Conservation (phyloP, 2,113 vertebrate species). For the Misgurnus mizolepis region DNA sequence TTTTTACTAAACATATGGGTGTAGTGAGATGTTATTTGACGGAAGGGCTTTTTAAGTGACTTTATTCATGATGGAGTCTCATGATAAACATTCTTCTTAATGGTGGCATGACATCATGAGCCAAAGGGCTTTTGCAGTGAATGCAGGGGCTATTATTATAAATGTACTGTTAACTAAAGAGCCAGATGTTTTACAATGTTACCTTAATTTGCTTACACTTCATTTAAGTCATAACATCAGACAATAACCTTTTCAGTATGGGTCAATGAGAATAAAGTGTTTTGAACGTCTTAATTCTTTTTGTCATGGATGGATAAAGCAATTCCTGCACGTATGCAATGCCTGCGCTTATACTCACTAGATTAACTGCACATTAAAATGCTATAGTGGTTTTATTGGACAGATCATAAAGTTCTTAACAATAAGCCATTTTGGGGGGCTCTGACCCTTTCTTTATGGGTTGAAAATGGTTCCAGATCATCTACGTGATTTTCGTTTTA, state of each 20-base stretch:
- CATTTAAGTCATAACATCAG: slow-evolving; percentile 10
- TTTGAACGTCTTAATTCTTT: not conserved
- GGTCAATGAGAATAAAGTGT: not conserved
- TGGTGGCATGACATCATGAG: slow-evolving; percentile 1
- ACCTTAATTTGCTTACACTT: slow-evolving; percentile 15
- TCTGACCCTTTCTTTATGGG: not conserved
- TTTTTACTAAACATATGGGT: slow-evolving; percentile 55
- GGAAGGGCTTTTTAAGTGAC: slow-evolving; percentile 33
- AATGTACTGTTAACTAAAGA: not conserved
- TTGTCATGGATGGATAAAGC: not conserved
- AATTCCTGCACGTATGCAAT: not conserved
- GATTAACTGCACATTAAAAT: slow-evolving; percentile 15
- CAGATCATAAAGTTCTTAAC: not conserved
- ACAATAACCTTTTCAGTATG: not conserved
- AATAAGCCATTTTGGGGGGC: slow-evolving; percentile 19
- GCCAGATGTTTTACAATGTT: slow-evolving; percentile 14
- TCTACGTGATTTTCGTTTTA: slow-evolving; percentile 14
- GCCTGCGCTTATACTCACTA: slow-evolving; percentile 7
- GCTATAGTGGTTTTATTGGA: slow-evolving; percentile 16
- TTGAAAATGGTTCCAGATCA: not conserved
- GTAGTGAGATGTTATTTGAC: slow-evolving; percentile 56
- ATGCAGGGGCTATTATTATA: slow-evolving; percentile 17
- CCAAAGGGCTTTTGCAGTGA: slow-evolving; percentile 13
- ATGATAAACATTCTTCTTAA: slow-evolving; percentile 54
- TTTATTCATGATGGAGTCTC: slow-evolving; percentile 44